A percentile compares a stretch with the other conserved stretches of the same genome.
phyloP scores from a whole-genome alignment of 1,140 invertebrate genomes.

The Sitodiplosis mosellana region DNA sequence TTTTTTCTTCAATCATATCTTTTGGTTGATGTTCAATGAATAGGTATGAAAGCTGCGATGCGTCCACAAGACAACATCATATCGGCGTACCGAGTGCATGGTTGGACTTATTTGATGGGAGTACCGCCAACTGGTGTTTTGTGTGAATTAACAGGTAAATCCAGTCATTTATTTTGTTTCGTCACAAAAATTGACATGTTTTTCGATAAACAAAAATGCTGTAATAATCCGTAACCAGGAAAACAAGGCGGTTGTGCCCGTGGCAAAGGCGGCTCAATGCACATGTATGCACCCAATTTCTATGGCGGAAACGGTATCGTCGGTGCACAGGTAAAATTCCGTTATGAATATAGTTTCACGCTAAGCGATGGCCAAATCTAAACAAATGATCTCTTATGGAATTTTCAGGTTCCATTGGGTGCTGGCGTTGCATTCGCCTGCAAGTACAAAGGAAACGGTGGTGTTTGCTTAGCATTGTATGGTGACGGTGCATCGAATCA shows the following conservation, averaged over 20 bases:
- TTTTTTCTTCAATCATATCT: no score
- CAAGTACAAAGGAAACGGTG: conserved; percentile 59
- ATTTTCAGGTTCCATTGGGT: conserved; percentile 53
- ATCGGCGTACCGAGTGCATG: conserved; percentile 92
- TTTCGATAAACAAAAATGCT: no score
- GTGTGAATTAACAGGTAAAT: conserved; percentile 54
- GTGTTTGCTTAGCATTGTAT: conserved; percentile 75
- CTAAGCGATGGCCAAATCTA: no score
- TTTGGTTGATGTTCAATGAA: no score
- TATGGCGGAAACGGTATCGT: conserved; percentile 98
- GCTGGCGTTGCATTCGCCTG: conserved; percentile 81
- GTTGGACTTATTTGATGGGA: conserved; percentile 91
- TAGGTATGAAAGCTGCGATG: conserved; percentile 70
- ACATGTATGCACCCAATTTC: conserved; percentile 81
- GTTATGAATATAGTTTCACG: background rate
- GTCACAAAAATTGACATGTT: no score
- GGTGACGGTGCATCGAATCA: conserved; percentile 98
- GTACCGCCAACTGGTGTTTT: conserved; percentile 60
- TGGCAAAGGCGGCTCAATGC: conserved; percentile 93
- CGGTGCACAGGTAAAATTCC: conserved; percentile 67
- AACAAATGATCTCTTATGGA: no score
- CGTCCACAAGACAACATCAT: conserved; percentile 75
- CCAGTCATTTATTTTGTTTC: no score
- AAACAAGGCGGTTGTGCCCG: conserved; percentile 68
- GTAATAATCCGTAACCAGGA: conserved; percentile 28